phyloP scores from a whole-genome alignment of 1,140 invertebrate species.

The Diprion similis region DNA sequence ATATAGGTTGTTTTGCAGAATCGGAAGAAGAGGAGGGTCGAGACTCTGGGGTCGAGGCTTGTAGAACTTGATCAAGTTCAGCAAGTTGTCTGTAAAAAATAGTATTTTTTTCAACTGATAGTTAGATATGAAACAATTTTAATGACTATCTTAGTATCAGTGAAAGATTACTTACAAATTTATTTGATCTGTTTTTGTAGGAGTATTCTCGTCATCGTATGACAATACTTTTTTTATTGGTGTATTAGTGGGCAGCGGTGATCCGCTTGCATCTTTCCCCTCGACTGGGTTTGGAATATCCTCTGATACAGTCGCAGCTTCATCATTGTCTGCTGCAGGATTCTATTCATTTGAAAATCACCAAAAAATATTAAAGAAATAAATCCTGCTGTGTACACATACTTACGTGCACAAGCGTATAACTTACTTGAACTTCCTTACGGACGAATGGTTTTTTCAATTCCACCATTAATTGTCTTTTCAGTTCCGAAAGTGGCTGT shows the following conservation, averaged over 20 bases:
- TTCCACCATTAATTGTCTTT: conserved; percentile 52
- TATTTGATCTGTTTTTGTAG: conserved; percentile 36
- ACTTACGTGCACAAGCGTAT: not conserved
- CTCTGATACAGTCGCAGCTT: not conserved
- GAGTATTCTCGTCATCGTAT: conserved; percentile 38
- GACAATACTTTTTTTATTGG: conserved; percentile 46
- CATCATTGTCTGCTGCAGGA: not conserved
- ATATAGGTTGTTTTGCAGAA: conserved; percentile 31
- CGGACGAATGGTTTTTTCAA: conserved; percentile 10
- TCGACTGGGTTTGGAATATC: not conserved
- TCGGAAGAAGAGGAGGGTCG: conserved; percentile 44
- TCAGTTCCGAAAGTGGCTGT: conserved; percentile 64
- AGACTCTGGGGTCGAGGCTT: conserved; percentile 42
- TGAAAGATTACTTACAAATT: conserved; percentile 40
- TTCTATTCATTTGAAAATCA: not conserved
- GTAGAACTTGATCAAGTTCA: conserved; percentile 47
- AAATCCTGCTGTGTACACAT: not conserved
- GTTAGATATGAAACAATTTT: too few relatives aligned
- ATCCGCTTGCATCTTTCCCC: not conserved
- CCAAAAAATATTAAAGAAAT: not conserved
- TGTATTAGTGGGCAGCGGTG: not conserved
- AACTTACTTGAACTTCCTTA: not conserved
- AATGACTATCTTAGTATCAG: too few relatives aligned
- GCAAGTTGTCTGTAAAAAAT: conserved; percentile 44
- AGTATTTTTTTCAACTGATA: not conserved